Percentiles rank a stretch among this genome's conserved stretches.
phyloP scores from a whole-genome alignment of 2,888 invertebrate genomes.

The Eurois occulta region DNA sequence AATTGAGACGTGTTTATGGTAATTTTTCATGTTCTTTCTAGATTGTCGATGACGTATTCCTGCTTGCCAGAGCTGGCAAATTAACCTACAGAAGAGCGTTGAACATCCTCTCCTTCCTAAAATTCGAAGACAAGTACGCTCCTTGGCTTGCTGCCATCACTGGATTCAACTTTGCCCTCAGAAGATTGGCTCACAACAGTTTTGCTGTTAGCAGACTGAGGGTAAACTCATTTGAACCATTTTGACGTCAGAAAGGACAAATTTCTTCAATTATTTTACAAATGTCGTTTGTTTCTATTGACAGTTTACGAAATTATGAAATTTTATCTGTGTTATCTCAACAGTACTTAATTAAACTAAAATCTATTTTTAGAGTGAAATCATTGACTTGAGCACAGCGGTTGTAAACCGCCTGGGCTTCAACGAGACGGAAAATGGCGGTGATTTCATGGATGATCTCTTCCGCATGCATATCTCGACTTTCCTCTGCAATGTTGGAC shows the following conservation, averaged over 20 bases:
- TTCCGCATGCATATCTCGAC: conserved; percentile 89
- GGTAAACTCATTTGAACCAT: conserved; percentile 67
- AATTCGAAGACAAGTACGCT: conserved; percentile 91
- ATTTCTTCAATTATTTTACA: background rate
- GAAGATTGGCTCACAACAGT: conserved; percentile 83
- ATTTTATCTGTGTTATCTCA: background rate
- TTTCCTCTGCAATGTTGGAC: conserved; percentile 89
- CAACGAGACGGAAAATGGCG: conserved; percentile 75
- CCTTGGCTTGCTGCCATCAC: conserved; percentile 92
- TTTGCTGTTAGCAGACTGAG: conserved; percentile 70
- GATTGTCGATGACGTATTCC: conserved; percentile 92
- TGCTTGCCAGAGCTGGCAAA: conserved; percentile 89
- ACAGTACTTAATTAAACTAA: background rate
- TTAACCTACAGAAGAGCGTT: conserved; percentile 89
- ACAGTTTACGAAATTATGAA: background rate
- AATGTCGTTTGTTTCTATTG: background rate
- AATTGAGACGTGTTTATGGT: background rate
- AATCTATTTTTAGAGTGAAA: conserved; percentile 80
- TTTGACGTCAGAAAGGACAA: background rate
- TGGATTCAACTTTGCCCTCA: conserved; percentile 84
- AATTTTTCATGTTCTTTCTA: conserved; percentile 59
- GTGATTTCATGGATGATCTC: conserved; percentile 89
- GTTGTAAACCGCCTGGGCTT: conserved; percentile 88
- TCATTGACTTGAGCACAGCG: conserved; percentile 83
- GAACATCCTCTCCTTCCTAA: conserved; percentile 90